These are phyloP conservation scores for Corythaeola cristata DNA, from an alignment of 2,113 vertebrate species.

Conservation along the genomic window DNA sequence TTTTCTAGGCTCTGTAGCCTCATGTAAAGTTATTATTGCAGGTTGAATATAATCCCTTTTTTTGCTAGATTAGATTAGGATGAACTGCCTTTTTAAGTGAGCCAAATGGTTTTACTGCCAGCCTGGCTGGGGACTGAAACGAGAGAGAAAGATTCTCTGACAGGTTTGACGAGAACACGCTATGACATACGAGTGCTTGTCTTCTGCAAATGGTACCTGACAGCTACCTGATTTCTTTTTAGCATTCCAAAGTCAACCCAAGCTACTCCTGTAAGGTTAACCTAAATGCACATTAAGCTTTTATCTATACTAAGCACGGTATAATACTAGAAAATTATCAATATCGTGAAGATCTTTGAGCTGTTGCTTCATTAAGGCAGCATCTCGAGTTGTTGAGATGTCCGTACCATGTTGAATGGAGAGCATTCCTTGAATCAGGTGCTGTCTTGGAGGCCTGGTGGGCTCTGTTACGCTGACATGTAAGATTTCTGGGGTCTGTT, in stretches of 20 bases:
- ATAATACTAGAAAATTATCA: not conserved
- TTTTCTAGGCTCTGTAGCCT: not conserved
- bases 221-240: not conserved
- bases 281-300: not conserved
- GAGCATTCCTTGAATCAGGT: not conserved
- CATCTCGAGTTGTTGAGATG: not conserved
- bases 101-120: not conserved
- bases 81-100: not conserved
- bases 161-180: not conserved
- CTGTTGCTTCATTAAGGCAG: not conserved
- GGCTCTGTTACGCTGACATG: not conserved
- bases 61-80: not conserved
- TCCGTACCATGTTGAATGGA: rapidly evolving
- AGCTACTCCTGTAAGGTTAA: not conserved
- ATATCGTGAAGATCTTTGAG: not conserved
- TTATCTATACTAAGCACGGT: rapidly evolving
- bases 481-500: not conserved
- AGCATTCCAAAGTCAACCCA: not conserved
- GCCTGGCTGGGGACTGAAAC: not conserved
- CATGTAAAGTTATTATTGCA: not conserved
- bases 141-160: not conserved
- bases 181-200: not conserved
- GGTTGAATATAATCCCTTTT: not conserved
- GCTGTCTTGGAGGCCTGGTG: not conserved
- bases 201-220: not conserved